phyloP scores from a whole-genome alignment of 53 echinoderm and acorn worm species.

The Antedon mediterranea region DNA sequence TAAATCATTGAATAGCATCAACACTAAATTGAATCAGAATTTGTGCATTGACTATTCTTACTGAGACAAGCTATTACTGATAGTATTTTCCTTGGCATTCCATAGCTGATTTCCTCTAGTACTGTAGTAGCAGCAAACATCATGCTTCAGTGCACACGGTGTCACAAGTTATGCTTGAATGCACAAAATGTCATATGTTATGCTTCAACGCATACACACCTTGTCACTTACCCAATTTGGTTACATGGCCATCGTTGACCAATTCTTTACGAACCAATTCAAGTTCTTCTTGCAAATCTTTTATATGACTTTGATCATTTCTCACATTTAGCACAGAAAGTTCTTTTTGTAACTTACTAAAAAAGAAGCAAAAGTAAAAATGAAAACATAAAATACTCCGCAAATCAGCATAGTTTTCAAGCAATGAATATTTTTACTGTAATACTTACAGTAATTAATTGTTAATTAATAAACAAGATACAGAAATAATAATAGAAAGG shows the following conservation, averaged over 20 bases:
- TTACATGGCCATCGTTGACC: not conserved
- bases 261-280: not conserved
- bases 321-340: not conserved
- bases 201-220: not conserved
- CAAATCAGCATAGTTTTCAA: too few relatives aligned
- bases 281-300: not conserved
- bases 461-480: too few relatives aligned
- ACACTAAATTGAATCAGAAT: too few relatives aligned
- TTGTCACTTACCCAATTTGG: not conserved
- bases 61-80: not conserved
- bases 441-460: too few relatives aligned
- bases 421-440: too few relatives aligned
- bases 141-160: not conserved
- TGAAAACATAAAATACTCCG: not conserved
- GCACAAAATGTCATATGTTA: not conserved
- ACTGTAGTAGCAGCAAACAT: not conserved
- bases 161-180: not conserved
- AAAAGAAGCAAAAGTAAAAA: not conserved
- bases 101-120: not conserved
- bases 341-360: constrained; percentile 1
- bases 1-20: too few relatives aligned
- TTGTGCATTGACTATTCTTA: too few relatives aligned
- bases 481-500: too few relatives aligned
- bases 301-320: not conserved
- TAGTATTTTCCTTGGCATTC: not conserved